These are phyloP conservation scores for Erebia epiphron DNA, from an alignment of 2,888 invertebrate species.

Conservation along the genomic window DNA sequence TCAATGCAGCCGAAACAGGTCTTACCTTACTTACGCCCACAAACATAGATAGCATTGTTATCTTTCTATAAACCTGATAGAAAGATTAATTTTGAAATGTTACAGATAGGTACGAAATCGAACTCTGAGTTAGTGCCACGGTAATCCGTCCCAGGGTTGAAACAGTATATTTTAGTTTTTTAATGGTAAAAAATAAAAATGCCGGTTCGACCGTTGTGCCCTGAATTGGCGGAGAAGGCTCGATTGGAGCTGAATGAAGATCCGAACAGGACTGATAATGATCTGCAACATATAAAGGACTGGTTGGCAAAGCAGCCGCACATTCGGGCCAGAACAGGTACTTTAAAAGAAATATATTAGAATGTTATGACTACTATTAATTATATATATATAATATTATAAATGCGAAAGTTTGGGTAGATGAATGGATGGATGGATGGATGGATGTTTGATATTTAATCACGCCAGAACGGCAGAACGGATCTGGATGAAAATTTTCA, in stretches of 20 bases:
- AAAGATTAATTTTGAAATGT: slow-evolving; percentile 11
- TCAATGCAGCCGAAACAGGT: not conserved
- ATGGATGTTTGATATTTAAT: not conserved
- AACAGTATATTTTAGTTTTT: not conserved
- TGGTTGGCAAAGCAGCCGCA: slow-evolving; percentile 82
- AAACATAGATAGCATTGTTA: slow-evolving; percentile 3
- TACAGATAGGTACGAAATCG: slow-evolving; percentile 9
- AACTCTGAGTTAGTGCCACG: slow-evolving; percentile 1
- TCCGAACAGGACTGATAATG: slow-evolving; percentile 62
- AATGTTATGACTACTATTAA: not conserved
- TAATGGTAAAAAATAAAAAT: not conserved
- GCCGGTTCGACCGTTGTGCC: slow-evolving; percentile 45
- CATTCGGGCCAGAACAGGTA: slow-evolving; percentile 64
- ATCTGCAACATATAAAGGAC: slow-evolving; percentile 73
- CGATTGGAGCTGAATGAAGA: slow-evolving; percentile 76
- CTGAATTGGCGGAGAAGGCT: slow-evolving; percentile 62
- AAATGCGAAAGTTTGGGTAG: no score
- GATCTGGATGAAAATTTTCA: no score
- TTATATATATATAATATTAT: no score
- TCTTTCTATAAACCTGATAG: slow-evolving; percentile 13
- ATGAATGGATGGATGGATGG: no score
- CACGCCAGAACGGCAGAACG: no score
- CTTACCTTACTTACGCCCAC: not conserved
- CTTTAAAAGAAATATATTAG: not conserved
- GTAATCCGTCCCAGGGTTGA: not conserved